Evolutionary conservation across 1,140 invertebrate species (phyloP).

Genomic region (Lepidotrigona ventralis): DNA sequence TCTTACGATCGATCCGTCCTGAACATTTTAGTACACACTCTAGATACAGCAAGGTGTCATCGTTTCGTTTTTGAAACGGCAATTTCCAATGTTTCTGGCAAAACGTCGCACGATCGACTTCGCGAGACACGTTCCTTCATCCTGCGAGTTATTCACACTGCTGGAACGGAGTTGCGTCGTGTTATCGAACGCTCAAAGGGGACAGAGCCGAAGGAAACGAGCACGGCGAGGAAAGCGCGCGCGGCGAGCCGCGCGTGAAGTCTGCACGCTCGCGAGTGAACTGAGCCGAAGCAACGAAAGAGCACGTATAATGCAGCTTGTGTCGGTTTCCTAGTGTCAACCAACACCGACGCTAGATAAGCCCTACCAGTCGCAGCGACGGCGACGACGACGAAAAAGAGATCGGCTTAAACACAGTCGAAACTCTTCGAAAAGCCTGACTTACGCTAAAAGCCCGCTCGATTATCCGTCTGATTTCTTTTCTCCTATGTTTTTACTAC

Average conservation of each 20-base stretch:
- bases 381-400: constrained; percentile 19
- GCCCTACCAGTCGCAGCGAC: constrained; percentile 59
- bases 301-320: constrained; percentile 60
- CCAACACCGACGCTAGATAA: constrained; percentile 75
- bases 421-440: constrained; percentile 8
- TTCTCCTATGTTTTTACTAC: not conserved
- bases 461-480: not conserved
- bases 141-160: not conserved
- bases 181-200: constrained; percentile 12
- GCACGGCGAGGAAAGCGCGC: constrained; percentile 61
- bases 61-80: not conserved
- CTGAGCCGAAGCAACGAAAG: constrained; percentile 68
- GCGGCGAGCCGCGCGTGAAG: constrained; percentile 51
- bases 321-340: constrained; percentile 67
- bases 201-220: constrained; percentile 31
- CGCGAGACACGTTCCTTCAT: constrained; percentile 2
- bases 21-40: not conserved
- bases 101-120: not conserved
- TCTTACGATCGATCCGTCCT: not conserved
- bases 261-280: constrained; percentile 72
- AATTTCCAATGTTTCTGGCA: not conserved
- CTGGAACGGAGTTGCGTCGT: not conserved
- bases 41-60: constrained; percentile 1
- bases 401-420: constrained; percentile 13
- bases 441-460: not conserved